Conservation (phyloP, 1,140 invertebrate genomes). For the Leptestheria dahalacensis region DNA sequence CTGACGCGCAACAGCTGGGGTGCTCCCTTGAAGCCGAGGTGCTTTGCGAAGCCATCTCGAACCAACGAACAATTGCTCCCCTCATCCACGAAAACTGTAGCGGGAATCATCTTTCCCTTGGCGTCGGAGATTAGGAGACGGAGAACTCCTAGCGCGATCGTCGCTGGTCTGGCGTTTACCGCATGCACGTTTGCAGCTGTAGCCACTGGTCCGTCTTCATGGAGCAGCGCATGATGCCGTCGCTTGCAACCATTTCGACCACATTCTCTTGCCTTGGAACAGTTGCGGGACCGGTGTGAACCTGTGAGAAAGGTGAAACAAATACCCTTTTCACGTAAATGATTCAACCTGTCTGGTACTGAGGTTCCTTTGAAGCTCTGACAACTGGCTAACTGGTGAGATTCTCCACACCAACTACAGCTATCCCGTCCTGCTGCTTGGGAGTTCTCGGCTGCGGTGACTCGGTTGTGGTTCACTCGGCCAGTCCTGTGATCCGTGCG, state of each 20-base stretch:
- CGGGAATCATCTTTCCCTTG: neutral
- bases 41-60: neutral
- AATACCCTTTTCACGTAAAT: neutral
- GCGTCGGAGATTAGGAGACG: neutral
- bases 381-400: neutral
- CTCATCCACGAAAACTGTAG: constrained; percentile 3
- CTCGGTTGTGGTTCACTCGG: neutral
- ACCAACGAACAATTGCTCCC: constrained; percentile 5
- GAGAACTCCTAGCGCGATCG: neutral
- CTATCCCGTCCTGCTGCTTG: neutral
- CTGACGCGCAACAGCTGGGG: neutral
- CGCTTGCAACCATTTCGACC: neutral
- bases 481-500: neutral
- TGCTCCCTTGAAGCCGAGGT: neutral
- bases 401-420: neutral
- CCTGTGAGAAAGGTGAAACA: neutral
- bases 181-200: neutral
- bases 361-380: neutral
- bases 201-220: neutral
- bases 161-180: neutral
- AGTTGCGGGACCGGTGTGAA: neutral
- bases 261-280: neutral
- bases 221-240: neutral
- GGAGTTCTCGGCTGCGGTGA: neutral
- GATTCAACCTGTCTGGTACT: neutral